A percentile compares a stretch with the other conserved stretches of the same genome.
Conservation (phyloP, 2,113 vertebrate genomes). For the Ophthalmolycus amberensis region DNA sequence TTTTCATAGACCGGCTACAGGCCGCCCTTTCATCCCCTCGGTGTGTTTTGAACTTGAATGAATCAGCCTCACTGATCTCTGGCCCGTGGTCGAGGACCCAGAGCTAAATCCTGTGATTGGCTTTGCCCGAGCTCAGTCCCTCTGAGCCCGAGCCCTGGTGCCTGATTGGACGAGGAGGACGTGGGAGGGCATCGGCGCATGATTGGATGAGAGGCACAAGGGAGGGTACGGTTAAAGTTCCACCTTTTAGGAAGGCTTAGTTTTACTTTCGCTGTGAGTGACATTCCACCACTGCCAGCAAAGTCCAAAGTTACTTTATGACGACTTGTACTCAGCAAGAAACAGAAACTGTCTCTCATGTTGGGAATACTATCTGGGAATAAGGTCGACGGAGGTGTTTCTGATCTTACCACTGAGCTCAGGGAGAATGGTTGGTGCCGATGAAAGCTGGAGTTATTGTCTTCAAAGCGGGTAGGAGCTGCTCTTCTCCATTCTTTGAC, state of each 20-base stretch:
- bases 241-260: slow-evolving; percentile 15
- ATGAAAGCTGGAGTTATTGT: slow-evolving; percentile 10
- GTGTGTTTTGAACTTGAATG: slow-evolving; percentile 57
- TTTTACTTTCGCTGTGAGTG: slow-evolving; percentile 69
- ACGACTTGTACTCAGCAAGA: slow-evolving; percentile 32
- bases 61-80: slow-evolving; percentile 57
- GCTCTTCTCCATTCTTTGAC: not conserved
- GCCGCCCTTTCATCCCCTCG: slow-evolving; percentile 23
- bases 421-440: slow-evolving; percentile 35
- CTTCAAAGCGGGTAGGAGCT: slow-evolving; percentile 48
- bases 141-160: slow-evolving; percentile 43
- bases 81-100: slow-evolving; percentile 32
- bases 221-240: slow-evolving; percentile 1
- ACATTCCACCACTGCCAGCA: not conserved
- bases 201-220: slow-evolving; percentile 57
- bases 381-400: not conserved
- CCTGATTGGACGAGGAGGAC: slow-evolving; percentile 58
- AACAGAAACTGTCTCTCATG: slow-evolving; percentile 35
- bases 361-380: not conserved
- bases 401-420: not conserved
- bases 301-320: not conserved
- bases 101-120: slow-evolving; percentile 68
- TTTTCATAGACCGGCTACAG: not conserved
- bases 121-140: slow-evolving; percentile 53
- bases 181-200: slow-evolving; percentile 9